Evolutionary conservation across 2,113 vertebrate genomes (phyloP), one percentile per base, ranked within the genome.

Genomic region (Ancistrus triradiatus): DNA sequence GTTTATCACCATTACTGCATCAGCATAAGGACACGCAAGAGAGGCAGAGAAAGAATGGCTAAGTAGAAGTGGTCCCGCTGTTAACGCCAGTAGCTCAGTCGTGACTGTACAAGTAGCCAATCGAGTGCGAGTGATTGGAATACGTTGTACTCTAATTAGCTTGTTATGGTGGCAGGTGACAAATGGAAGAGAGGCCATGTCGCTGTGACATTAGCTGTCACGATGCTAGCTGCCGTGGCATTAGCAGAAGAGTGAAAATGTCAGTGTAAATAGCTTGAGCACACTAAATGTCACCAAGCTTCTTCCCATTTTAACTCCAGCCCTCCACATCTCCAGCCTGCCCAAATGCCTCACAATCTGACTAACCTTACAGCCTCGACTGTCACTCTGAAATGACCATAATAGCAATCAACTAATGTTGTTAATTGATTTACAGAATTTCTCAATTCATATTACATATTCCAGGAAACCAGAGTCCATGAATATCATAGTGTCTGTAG

Each of bases 171-270:
- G 62, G 47, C 69, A 72, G 66, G 74, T 72, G 73, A 72, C 59
- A 65, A 75, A 72, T 70, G 37, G 57, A 28, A 31, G 66, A 22
- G 44, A 62, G 68, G 57, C 31, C 53, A 63, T 52, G 37, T 57
- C 46, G 61, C 43, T 27, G 65, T 61, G 68, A 56, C 53, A 49
- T 58, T 66, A 59, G 64, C 64, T 58, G 64, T 58, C 64, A 66
- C 59, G 53, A 40, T 42, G 37, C 64, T 49, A 40, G 64, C 53
- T 33, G 53, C 53, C 42, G 46, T 66, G 63, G 65, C 56, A 68
- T 75, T 72, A 75, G 61, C 17, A 58, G 50, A 62, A 65, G 61
- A 65, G 69, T 59, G 61, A 69, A 72, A 75, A 66, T 75, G 69
- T 75, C 69, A 72, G 37, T 33, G 61, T 42, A 60, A 69, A 66